Percentiles rank a stretch among this genome's conserved stretches.
Conservation (phyloP, 1,140 invertebrate genomes). For the Cotesia vestalis region DNA sequence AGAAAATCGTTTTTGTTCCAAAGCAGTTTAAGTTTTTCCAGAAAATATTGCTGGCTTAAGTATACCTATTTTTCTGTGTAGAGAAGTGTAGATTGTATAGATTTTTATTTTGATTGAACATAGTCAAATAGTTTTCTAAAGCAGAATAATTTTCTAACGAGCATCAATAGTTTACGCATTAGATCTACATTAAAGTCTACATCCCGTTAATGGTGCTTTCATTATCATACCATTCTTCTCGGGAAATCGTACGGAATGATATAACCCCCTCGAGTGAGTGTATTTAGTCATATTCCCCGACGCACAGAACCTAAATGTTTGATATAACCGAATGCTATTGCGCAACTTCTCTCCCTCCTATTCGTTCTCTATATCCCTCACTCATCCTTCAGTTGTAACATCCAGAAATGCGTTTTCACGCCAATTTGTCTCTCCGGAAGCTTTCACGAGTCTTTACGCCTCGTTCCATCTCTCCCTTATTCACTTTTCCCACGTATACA, state of each 20-base stretch:
- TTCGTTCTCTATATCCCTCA: conserved; percentile 32
- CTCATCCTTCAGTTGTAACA: conserved; percentile 35
- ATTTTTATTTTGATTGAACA: too few species aligned
- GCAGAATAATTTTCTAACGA: not conserved
- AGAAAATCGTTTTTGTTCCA: too few species aligned
- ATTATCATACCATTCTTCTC: conserved; percentile 42
- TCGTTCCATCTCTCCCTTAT: conserved; percentile 17
- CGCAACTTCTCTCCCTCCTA: conserved; percentile 17
- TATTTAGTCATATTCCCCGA: conserved; percentile 37
- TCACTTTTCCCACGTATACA: conserved; percentile 12
- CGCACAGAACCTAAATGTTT: conserved; percentile 40
- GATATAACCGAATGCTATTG: conserved; percentile 35
- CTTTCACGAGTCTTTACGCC: conserved; percentile 63
- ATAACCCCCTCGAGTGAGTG: conserved; percentile 37
- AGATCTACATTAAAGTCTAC: conserved; percentile 21
- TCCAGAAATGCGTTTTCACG: conserved; percentile 63
- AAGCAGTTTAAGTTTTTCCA: too few species aligned
- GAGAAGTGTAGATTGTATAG: too few species aligned
- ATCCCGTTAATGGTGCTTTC: conserved; percentile 38
- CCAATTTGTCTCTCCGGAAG: conserved; percentile 46
- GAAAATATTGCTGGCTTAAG: too few species aligned
- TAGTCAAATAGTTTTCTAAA: not conserved
- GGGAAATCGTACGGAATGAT: conserved; percentile 42
- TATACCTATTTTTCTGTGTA: too few species aligned
- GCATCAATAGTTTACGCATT: conserved; percentile 20